Evolutionary conservation across 2,888 invertebrate species (phyloP).

Genomic region (Hypselothyrea guttata): DNA sequence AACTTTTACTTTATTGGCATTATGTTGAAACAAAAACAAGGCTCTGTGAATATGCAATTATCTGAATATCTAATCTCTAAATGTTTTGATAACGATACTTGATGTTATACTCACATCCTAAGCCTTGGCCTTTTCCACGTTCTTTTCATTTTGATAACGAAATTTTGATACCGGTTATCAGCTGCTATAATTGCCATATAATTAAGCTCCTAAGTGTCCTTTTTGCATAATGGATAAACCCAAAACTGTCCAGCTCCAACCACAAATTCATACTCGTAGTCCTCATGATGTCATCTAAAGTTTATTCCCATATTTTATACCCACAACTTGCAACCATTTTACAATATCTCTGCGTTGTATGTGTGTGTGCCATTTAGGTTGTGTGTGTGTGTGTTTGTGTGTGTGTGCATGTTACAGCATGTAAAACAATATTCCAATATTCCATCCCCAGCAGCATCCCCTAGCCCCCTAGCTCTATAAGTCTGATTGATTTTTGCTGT

Average conservation of each 20-base stretch:
- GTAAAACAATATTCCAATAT: neutral
- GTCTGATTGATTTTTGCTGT: neutral
- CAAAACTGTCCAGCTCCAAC: slow-evolving; percentile 3
- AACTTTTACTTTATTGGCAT: slow-evolving; percentile 39
- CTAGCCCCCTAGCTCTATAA: neutral
- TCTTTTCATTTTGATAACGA: slow-evolving; percentile 1
- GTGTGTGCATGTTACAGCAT: slow-evolving; percentile 9
- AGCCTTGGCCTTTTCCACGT: neutral
- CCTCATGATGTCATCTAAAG: slow-evolving; percentile 17
- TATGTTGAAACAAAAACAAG: slow-evolving; percentile 35
- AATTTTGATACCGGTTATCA: too few relatives aligned
- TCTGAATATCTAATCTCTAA: slow-evolving; percentile 37
- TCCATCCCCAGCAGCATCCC: slow-evolving; percentile 6
- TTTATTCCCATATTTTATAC: slow-evolving; percentile 10
- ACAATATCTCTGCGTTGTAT: slow-evolving; percentile 28
- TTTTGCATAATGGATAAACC: slow-evolving; percentile 1
- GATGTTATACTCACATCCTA: slow-evolving; percentile 11
- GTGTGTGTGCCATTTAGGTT: slow-evolving; percentile 15
- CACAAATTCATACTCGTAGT: slow-evolving; percentile 2
- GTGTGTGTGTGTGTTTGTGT: slow-evolving; percentile 29
- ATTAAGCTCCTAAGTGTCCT: neutral
- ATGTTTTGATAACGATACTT: slow-evolving; percentile 36
- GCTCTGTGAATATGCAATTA: slow-evolving; percentile 43
- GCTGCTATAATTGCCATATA: too few relatives aligned
- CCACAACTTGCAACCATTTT: slow-evolving; percentile 24